Evolutionary conservation across 2,888 invertebrate genomes (phyloP).

Genomic region (Diaperis boleti): DNA sequence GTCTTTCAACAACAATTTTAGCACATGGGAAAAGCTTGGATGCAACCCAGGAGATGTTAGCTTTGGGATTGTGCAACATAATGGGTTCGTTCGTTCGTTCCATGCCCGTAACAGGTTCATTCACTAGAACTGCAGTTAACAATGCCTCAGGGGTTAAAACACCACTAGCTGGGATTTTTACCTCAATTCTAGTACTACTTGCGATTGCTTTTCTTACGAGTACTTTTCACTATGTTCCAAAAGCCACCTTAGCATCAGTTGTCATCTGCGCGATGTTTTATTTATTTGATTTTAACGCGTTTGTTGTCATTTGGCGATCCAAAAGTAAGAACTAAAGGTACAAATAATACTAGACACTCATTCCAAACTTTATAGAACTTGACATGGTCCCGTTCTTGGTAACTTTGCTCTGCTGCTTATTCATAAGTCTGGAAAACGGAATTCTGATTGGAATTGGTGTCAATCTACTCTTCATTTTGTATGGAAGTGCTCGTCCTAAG

Average conservation of each 20-base stretch:
- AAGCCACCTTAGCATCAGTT: conserved; percentile 86
- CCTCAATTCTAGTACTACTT: conserved; percentile 76
- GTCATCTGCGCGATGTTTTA: conserved; percentile 91
- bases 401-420: conserved; percentile 72
- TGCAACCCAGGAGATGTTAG: conserved; percentile 85
- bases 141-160: conserved; percentile 90
- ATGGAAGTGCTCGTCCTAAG: conserved; percentile 69
- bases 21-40: conserved; percentile 73
- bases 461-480: conserved; percentile 69
- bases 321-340: conserved; percentile 76
- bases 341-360: background rate
- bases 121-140: conserved; percentile 89
- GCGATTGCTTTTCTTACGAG: conserved; percentile 84
- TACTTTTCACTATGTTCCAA: conserved; percentile 88
- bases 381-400: conserved; percentile 71
- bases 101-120: conserved; percentile 90
- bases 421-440: conserved; percentile 75
- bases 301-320: conserved; percentile 80
- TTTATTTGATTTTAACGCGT: conserved; percentile 80
- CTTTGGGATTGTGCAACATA: conserved; percentile 85
- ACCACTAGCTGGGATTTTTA: conserved; percentile 79
- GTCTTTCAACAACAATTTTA: too few relatives aligned
- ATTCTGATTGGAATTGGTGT: conserved; percentile 71
- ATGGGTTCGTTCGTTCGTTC: conserved; percentile 84
- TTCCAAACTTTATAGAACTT: conserved; percentile 66